Evolutionary conservation across 2,113 vertebrate genomes (phyloP).

Genomic region (Lucifuga dentata): DNA sequence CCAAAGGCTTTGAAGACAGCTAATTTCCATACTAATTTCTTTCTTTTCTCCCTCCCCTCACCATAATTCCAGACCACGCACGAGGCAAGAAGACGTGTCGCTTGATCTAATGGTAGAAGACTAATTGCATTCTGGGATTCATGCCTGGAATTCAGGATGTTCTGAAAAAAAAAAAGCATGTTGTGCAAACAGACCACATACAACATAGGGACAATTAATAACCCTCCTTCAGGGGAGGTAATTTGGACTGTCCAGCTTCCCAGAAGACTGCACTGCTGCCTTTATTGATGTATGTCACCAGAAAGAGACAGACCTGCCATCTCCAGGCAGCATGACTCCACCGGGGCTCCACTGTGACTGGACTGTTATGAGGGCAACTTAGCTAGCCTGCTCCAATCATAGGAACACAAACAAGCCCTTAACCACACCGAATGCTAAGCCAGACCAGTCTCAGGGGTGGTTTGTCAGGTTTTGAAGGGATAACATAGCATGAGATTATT

Average conservation of each 20-base stretch:
- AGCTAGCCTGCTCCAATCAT: conserved; percentile 75
- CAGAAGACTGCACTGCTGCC: conserved; percentile 64
- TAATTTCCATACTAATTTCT: conserved; percentile 86
- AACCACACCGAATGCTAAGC: conserved; percentile 78
- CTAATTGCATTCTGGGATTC: conserved; percentile 83
- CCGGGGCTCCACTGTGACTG: conserved; percentile 74
- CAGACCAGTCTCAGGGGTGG: conserved; percentile 78
- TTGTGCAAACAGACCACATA: conserved; percentile 66
- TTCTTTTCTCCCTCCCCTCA: conserved; percentile 70
- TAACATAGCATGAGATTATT: conserved; percentile 83
- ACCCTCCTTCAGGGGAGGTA: conserved; percentile 67
- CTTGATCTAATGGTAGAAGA: conserved; percentile 79
- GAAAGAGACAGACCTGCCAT: conserved; percentile 72
- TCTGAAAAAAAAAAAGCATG: conserved; percentile 58
- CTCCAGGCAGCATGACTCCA: conserved; percentile 72
- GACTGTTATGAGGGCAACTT: conserved; percentile 80
- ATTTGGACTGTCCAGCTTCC: conserved; percentile 73
- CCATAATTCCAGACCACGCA: conserved; percentile 73
- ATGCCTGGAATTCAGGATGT: conserved; percentile 77
- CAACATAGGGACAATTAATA: conserved; percentile 80
- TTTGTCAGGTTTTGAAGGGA: conserved; percentile 81
- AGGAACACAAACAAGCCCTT: conserved; percentile 76
- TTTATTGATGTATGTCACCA: conserved; percentile 80
- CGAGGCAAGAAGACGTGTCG: conserved; percentile 73
- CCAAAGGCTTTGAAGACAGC: conserved; percentile 78